Evolutionary conservation across 2,113 vertebrate species (phyloP).

Genomic region (Tachysurus fulvidraco): DNA sequence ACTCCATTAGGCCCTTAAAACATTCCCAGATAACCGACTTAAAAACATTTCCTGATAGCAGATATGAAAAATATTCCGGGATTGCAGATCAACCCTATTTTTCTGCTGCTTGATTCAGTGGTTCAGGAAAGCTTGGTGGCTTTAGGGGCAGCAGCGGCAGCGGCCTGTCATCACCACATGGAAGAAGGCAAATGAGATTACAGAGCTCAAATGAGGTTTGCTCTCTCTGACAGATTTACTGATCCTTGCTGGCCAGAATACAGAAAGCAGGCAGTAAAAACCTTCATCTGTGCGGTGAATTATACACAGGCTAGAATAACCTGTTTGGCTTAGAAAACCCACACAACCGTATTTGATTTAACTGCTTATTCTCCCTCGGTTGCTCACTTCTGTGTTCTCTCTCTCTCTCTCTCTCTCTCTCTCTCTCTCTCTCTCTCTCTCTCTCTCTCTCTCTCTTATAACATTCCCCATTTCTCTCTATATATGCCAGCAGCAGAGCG

Average conservation of each 20-base stretch:
- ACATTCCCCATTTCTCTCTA: neutral
- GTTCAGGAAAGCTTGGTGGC: conserved; percentile 70
- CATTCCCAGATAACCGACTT: conserved; percentile 70
- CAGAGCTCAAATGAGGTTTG: conserved; percentile 70
- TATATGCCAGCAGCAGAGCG: conserved; percentile 29
- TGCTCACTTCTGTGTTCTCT: neutral
- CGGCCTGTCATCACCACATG: conserved; percentile 51
- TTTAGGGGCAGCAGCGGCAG: conserved; percentile 63
- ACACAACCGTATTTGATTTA: conserved; percentile 69
- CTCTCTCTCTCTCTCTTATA: conserved; percentile 1
- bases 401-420: conserved; percentile 14
- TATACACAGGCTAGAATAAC: conserved; percentile 72
- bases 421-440: conserved; percentile 2
- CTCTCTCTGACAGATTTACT: conserved; percentile 76
- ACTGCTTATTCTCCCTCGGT: conserved; percentile 27
- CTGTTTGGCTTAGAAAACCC: conserved; percentile 75
- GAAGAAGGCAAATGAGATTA: conserved; percentile 77
- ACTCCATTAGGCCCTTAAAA: conserved; percentile 75
- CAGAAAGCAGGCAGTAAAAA: conserved; percentile 72
- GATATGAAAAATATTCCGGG: conserved; percentile 40
- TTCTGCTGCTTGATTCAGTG: conserved; percentile 56
- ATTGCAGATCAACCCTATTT: conserved; percentile 22
- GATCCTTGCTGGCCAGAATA: conserved; percentile 73
- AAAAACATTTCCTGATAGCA: conserved; percentile 35
- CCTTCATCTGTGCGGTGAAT: conserved; percentile 76